Evolutionary conservation across 2,797 vertebrate genomes (phyloP).

Genomic region (Kryptolebias ocellatus): DNA sequence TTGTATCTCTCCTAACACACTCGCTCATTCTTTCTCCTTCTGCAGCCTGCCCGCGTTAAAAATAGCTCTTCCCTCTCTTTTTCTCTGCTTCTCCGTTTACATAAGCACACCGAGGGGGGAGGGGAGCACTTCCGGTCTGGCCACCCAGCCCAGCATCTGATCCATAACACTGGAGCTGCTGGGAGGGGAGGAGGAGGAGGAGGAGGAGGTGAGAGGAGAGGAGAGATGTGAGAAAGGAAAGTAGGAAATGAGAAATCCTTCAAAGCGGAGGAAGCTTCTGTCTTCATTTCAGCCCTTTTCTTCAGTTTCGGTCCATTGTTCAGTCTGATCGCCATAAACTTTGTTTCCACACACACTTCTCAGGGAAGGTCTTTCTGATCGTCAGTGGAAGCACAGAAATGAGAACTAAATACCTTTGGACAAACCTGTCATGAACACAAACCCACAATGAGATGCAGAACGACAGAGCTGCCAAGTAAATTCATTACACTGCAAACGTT

Average conservation of each 20-base stretch:
- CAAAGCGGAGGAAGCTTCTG: slow-evolving; percentile 61
- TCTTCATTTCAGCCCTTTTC: slow-evolving; percentile 38
- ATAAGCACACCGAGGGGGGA: slow-evolving; percentile 80
- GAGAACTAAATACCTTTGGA: no score
- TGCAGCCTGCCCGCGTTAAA: slow-evolving; percentile 82
- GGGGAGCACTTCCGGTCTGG: slow-evolving; percentile 83
- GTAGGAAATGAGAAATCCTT: slow-evolving; percentile 24
- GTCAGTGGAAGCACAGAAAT: no score
- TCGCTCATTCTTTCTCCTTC: slow-evolving; percentile 78
- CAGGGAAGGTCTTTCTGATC: no score
- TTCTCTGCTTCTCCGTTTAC: slow-evolving; percentile 82
- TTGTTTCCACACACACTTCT: no score
- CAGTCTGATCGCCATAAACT: slow-evolving; percentile 11
- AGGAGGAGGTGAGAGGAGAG: slow-evolving; percentile 7
- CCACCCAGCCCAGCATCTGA: slow-evolving; percentile 78
- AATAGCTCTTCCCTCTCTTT: slow-evolving; percentile 81
- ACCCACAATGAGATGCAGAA: no score
- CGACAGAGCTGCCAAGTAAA: no score
- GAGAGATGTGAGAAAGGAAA: slow-evolving; percentile 4
- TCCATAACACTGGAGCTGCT: slow-evolving; percentile 68
- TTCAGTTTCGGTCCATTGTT: slow-evolving; percentile 20
- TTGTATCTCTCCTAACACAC: slow-evolving; percentile 72
- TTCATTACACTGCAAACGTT: no score
- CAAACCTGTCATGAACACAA: no score
- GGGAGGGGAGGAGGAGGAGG: slow-evolving; percentile 46